Base-by-base conservation (phyloP, 2,888 invertebrate genomes). In the Xylota sylvarum region DNA sequence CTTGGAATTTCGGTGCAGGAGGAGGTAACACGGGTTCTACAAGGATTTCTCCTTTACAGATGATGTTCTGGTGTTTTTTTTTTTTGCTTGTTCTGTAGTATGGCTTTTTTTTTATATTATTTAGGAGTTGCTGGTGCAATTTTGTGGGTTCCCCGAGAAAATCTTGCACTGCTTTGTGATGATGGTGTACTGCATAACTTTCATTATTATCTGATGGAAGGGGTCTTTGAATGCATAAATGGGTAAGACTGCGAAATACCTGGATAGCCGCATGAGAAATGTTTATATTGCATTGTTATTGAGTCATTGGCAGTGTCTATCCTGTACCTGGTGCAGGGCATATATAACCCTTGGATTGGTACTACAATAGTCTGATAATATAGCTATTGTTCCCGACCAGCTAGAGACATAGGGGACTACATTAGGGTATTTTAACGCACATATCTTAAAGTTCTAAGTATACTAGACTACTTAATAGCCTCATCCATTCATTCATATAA, bases 131-230 rank as follows among this genome's bases (percentile, higher is more conserved):
- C 37, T 73, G 23, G 14, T 52, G 67, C 73, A 74, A 67, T 81
- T 69, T 81, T 60, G 65, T 67, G 27, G 72, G 37, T 35, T 73
- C 30, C 60, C 27, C 60, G 27, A 32, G 58, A 72, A 55, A 30
- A 56, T 56, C 70, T 50, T 62, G 50, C 19, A 14, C 2, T 35
- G 37, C 23, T 73, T 70, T 73, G 30, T 58, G 72, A 10, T 10
- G 64, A 72, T 72, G 72, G 35, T 52, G 65, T 60, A 58, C 43
- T 69, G 73, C 67, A 78, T 62, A 60, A 55, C 67, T 73, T 84
- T 78, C 23, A 60, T 73, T 84, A 73, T 78, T 73, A 67, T 84
- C 73, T 67, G 58, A 60, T 46, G 46, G 60, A 67, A 12, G 10
- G 7, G 35, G 30, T 32, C 12, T 69, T 30, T 32, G 32, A 50